These are phyloP conservation scores for Parauchenoglanis punctatus DNA, from an alignment of 2,797 vertebrate genomes.

Conservation along the genomic window DNA sequence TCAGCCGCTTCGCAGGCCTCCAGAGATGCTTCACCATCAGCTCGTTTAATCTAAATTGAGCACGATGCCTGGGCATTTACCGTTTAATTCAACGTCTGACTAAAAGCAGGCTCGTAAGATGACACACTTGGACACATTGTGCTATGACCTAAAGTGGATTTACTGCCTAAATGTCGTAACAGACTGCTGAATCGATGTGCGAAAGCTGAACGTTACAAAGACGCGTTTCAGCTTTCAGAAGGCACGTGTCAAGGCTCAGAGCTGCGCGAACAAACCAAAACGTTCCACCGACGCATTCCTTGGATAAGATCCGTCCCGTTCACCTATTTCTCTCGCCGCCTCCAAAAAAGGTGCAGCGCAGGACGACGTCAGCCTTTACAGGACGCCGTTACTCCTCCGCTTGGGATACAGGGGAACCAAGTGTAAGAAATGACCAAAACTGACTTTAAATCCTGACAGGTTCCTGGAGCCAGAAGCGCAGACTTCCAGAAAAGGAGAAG, in stretches of 20 bases:
- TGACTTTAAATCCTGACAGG: constrained; percentile 55
- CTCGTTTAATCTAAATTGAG: constrained; percentile 44
- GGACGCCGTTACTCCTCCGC: constrained; percentile 65
- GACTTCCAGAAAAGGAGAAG: constrained; percentile 82
- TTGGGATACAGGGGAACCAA: constrained; percentile 58
- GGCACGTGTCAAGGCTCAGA: background rate
- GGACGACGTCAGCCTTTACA: constrained; percentile 47
- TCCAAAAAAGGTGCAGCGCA: constrained; percentile 50
- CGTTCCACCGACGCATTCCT: background rate
- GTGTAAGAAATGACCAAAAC: constrained; percentile 43
- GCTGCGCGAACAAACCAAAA: background rate
- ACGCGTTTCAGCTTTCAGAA: background rate
- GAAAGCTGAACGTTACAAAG: background rate
- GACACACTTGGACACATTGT: background rate
- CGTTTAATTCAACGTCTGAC: constrained; percentile 21
- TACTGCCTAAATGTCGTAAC: background rate
- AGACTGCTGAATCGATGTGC: background rate
- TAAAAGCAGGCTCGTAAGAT: constrained; percentile 1
- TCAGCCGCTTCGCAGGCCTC: constrained; percentile 10
- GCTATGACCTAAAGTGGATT: constrained; percentile 7
- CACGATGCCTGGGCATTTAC: constrained; percentile 25
- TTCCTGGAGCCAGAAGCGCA: constrained; percentile 54
- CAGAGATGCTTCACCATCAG: constrained; percentile 26
- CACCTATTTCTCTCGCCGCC: constrained; percentile 10
- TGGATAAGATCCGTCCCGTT: constrained; percentile 29